Evolutionary conservation across 2,113 vertebrate genomes (phyloP).

Genomic region (Leptobrachium ailaonicum): DNA sequence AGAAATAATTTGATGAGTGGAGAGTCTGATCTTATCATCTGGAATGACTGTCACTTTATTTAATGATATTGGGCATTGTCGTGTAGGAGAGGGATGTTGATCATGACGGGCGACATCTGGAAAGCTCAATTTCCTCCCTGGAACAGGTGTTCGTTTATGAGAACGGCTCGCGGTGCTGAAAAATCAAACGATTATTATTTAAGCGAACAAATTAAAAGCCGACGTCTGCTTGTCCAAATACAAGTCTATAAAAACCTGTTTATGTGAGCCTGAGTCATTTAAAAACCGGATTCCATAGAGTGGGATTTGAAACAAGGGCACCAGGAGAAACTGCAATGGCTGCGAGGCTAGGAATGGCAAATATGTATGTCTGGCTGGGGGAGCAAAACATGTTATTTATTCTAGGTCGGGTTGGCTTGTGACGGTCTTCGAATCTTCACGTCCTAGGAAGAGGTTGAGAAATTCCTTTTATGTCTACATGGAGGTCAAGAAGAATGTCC

Average conservation of each 20-base stretch:
- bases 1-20: no score
- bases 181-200: slow-evolving; percentile 12
- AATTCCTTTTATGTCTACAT: no score
- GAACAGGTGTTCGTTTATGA: slow-evolving; percentile 20
- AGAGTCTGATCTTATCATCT: no score
- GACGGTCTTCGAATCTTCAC: no score
- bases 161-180: neutral
- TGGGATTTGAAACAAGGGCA: neutral
- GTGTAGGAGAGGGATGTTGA: neutral
- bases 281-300: neutral
- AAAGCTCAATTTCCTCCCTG: neutral
- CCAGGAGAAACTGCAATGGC: neutral
- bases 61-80: neutral
- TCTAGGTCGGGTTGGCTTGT: no score
- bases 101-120: neutral
- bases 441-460: no score
- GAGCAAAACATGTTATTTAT: no score
- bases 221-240: slow-evolving; percentile 13
- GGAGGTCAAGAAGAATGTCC: no score
- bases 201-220: slow-evolving; percentile 26
- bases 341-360: no score
- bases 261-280: slow-evolving; percentile 6
- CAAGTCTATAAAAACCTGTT: slow-evolving; percentile 23
- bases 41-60: no score
- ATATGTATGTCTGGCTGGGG: no score